Evolutionary conservation across 1,140 invertebrate genomes (phyloP), one percentile per base, ranked within the genome.

Genomic region (Ectropis grisescens): DNA sequence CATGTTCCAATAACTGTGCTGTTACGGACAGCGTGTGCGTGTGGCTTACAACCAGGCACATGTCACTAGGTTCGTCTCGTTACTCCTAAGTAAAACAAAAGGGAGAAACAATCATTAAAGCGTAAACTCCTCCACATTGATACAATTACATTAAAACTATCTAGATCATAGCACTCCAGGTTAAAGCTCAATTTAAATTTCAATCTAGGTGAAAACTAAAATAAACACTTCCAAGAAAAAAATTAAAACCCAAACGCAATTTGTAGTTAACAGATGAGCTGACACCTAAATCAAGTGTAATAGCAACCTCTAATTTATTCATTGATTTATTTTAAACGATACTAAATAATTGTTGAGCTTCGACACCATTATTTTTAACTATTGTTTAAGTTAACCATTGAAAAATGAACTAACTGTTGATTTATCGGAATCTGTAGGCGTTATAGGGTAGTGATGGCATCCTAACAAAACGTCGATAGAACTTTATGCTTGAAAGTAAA

Each of bases 321-420:
- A 58, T 62, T 74, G 68, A 74, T 74, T 78, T 78, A 74, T 74
- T 62, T 59, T 46, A 66, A 74, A 58, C 56, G 60, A 56, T 68
- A 57, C 56, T 55, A 66, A 78, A 74, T 74, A 78, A 74, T 70
- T 71, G 64, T 57, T 60, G 58, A 69, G 46, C 57, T 75, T 75
- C 56, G 57, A 65, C 60, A 60, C 62, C 50, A 65, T 69, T 61
- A 58, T 54, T 60, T 26, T 58, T 55, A 69, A 67, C 62, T 65
- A 70, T 75, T 75, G 68, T 72, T 78, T 69, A 61, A 64, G 59
- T 53, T 58, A 34, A 45, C 48, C 35, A 45, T 41, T 76, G 47
- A 70, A 70, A 67, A 71, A 71, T 69, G 42, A 55, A 40, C 47
- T 50, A 52, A 52, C 50, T 37, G 44, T 44, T 61, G 57, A 67